Percentiles rank a stretch among this genome's conserved stretches.
Evolutionary conservation across 1,140 invertebrate species (phyloP).

Genomic region (Procambarus virginalis): DNA sequence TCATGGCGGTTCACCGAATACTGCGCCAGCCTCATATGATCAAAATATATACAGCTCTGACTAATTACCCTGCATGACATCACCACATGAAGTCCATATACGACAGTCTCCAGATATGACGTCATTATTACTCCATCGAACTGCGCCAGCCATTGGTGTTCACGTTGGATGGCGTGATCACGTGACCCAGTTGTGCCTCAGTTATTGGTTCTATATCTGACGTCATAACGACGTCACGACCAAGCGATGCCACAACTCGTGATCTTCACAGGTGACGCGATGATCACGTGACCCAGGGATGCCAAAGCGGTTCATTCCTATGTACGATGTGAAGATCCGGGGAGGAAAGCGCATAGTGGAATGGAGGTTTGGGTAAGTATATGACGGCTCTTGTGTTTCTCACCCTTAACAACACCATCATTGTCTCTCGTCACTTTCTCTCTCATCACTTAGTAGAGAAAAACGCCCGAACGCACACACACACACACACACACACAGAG

Average conservation of each 20-base stretch:
- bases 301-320: slow-evolving; percentile 40
- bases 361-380: slow-evolving; percentile 53
- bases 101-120: not conserved
- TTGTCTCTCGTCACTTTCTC: too few species aligned
- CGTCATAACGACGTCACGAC: not conserved
- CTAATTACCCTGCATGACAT: too few species aligned
- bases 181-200: not conserved
- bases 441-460: too few species aligned
- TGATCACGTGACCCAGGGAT: slow-evolving; percentile 29
- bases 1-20: not conserved
- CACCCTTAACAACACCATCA: not conserved
- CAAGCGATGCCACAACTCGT: not conserved
- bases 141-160: not conserved
- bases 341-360: slow-evolving; percentile 39
- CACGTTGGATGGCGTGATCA: not conserved
- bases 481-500: too few species aligned
- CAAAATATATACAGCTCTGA: too few species aligned
- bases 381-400: not conserved
- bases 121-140: not conserved
- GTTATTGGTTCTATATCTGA: not conserved
- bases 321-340: slow-evolving; percentile 55
- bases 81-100: too few species aligned
- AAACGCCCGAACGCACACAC: not conserved
- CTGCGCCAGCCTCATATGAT: not conserved
- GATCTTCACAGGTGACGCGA: too few species aligned